Evolutionary conservation across 1,140 invertebrate species (phyloP).

Genomic region (Lepidostoma basale): DNA sequence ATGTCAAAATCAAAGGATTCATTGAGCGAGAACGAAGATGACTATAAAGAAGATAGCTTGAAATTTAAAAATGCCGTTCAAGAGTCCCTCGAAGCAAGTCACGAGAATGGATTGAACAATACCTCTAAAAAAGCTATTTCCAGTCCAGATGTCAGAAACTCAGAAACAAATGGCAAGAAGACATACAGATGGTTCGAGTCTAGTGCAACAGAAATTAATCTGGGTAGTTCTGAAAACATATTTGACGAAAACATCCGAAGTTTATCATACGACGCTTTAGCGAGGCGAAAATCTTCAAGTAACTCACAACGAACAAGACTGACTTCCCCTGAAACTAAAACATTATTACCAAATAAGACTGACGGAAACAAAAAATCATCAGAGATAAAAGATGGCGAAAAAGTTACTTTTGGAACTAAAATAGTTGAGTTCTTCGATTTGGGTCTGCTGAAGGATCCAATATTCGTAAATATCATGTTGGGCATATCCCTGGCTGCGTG

Average conservation of each 20-base stretch:
- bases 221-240: conserved; percentile 38
- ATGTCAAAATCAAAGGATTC: conserved; percentile 31
- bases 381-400: conserved; percentile 11
- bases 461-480: conserved; percentile 69
- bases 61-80: not conserved
- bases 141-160: not conserved
- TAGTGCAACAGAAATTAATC: conserved; percentile 34
- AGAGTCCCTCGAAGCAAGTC: conserved; percentile 16
- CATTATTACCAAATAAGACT: not conserved
- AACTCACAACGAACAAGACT: not conserved
- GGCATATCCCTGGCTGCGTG: conserved; percentile 71
- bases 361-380: not conserved
- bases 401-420: conserved; percentile 4
- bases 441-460: conserved; percentile 61
- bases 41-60: conserved; percentile 26
- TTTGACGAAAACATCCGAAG: conserved; percentile 27
- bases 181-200: conserved; percentile 39
- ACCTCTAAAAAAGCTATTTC: conserved; percentile 1
- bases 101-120: conserved; percentile 1
- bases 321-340: not conserved
- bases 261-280: not conserved
- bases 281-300: not conserved
- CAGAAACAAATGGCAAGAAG: not conserved
- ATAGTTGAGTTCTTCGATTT: conserved; percentile 62
- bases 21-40: conserved; percentile 39